phyloP scores from a whole-genome alignment of 2,113 vertebrate genomes.

The Antechinus stuartii region DNA sequence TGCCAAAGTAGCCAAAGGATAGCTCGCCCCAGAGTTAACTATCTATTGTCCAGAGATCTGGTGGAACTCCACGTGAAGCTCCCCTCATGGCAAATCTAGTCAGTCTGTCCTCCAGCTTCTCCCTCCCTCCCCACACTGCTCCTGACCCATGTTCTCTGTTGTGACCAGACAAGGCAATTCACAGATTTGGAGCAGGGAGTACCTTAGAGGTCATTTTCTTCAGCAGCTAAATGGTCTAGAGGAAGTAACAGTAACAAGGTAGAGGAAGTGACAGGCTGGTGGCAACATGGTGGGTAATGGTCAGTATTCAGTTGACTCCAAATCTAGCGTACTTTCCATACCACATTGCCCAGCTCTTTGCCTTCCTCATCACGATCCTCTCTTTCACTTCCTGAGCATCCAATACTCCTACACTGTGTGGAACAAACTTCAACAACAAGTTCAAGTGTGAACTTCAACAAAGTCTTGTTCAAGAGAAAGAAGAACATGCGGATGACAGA shows the following conservation, averaged over 20 bases:
- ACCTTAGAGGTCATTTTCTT: background rate
- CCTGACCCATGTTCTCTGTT: background rate
- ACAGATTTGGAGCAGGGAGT: background rate
- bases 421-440: no score
- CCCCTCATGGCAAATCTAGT: background rate
- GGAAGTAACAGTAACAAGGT: background rate
- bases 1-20: background rate
- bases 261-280: background rate
- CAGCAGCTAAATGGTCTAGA: background rate
- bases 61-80: background rate
- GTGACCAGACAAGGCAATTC: background rate
- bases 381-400: no score
- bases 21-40: background rate
- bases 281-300: background rate
- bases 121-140: background rate
- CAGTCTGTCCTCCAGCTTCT: background rate
- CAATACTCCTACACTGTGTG: no score
- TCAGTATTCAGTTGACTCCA: background rate
- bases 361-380: background rate
- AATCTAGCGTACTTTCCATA: background rate
- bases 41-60: background rate
- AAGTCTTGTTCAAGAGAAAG: no score
- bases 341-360: background rate
- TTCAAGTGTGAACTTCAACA: no score
- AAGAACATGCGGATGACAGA: no score